phyloP scores from a whole-genome alignment of 2,888 invertebrate species.

The Diaphora mendica region DNA sequence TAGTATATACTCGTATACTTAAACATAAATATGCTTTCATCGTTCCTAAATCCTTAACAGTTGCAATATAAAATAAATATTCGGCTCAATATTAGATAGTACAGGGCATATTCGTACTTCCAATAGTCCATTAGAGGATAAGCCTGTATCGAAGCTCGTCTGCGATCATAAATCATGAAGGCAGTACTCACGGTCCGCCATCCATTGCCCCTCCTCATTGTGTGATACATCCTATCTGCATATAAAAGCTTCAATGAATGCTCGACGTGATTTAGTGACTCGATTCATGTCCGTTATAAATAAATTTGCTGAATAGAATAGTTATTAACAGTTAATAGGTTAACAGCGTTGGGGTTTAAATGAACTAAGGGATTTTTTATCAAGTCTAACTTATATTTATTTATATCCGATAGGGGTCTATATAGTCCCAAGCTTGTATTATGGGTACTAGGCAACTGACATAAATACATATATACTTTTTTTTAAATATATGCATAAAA shows the following conservation, averaged over 20 bases:
- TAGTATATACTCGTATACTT: too few species aligned
- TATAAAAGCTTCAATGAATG: constrained; percentile 53
- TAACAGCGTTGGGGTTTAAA: constrained; percentile 38
- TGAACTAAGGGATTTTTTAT: constrained; percentile 35
- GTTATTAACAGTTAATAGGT: too few species aligned
- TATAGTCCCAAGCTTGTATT: too few species aligned
- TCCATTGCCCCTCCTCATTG: constrained; percentile 48
- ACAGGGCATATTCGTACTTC: constrained; percentile 38
- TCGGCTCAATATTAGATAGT: constrained; percentile 26
- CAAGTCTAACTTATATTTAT: too few species aligned
- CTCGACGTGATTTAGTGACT: constrained; percentile 50
- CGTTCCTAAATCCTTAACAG: neutral
- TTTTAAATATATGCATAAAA: too few species aligned
- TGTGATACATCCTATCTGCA: constrained; percentile 34
- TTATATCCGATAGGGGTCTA: too few species aligned
- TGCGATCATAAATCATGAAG: constrained; percentile 48
- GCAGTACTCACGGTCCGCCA: constrained; percentile 18
- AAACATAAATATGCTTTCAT: neutral
- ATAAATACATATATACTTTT: too few species aligned
- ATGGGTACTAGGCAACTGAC: too few species aligned
- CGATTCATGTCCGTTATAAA: constrained; percentile 40
- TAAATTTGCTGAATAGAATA: constrained; percentile 51
- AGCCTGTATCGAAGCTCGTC: constrained; percentile 46
- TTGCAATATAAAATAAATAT: constrained; percentile 11
- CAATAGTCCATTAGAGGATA: constrained; percentile 52